These are phyloP conservation scores for Drosophila yakuba DNA, from an alignment of 1,140 invertebrate genomes.

Conservation along the genomic window DNA sequence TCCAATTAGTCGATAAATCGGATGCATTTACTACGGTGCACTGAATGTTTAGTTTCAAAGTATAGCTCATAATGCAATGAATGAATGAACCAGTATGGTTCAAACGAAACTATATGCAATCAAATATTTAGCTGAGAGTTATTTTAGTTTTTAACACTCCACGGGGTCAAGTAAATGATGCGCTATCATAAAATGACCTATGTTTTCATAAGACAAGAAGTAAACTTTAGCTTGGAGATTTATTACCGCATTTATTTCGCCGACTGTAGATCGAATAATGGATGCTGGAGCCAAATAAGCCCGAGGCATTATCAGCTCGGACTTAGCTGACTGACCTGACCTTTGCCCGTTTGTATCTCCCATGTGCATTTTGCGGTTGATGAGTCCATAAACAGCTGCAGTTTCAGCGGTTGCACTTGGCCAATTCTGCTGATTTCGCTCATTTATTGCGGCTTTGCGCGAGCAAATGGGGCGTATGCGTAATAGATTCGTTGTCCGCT, in stretches of 20 bases:
- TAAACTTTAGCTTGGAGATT: neutral
- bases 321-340: neutral
- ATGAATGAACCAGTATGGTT: too few relatives aligned
- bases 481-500: slow-evolving; percentile 19
- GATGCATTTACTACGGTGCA: neutral
- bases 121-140: too few relatives aligned
- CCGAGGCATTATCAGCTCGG: neutral
- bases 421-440: slow-evolving; percentile 1
- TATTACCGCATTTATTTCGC: neutral
- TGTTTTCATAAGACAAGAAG: too few relatives aligned
- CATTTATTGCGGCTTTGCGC: slow-evolving; percentile 14
- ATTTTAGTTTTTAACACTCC: too few relatives aligned
- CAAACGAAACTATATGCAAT: too few relatives aligned
- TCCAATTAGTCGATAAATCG: slow-evolving; percentile 4
- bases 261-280: neutral
- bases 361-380: neutral
- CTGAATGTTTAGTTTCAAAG: neutral
- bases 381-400: slow-evolving; percentile 16
- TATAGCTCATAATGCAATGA: too few relatives aligned
- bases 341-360: neutral
- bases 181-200: too few relatives aligned
- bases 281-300: neutral
- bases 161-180: too few relatives aligned
- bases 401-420: slow-evolving; percentile 3
- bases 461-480: slow-evolving; percentile 11